Evolutionary conservation across 2,888 invertebrate genomes (phyloP), one percentile per base, ranked within the genome.

Genomic region (Plutella xylostella): DNA sequence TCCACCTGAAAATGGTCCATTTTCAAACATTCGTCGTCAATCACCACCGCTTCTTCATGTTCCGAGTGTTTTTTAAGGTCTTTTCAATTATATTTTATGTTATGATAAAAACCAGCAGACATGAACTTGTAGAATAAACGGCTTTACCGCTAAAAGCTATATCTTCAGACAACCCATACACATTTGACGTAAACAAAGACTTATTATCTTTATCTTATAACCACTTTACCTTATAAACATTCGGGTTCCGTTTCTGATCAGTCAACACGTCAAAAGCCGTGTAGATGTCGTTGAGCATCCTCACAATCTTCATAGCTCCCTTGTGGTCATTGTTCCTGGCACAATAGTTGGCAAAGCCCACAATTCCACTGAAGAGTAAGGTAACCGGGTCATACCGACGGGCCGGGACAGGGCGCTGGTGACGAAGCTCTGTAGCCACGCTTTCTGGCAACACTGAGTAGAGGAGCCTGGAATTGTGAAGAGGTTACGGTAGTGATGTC

Each of bases 271-370:
- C 97, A 63, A 97, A 97, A 3, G 95, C 92, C 0, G 96, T 97
- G 71, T 97, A 97, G 52, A 97, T 86, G 65, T 93, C 91, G 72
- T 97, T 97, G 41, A 97, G 88, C 89, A 97, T 92, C 72, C 92
- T 89, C 7, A 97, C 97, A 52, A 97, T 97, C 84, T 96, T 96
- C 94, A 97, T 97, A 37, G 96, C 97, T 0, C 96, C 96, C 55
- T 90, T 90, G 5, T 95, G 92, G 71, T 97, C 97, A 0, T 96
- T 93, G 70, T 97, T 90, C 35, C 90, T 88, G 2, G 96, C 93
- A 65, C 97, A 97, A 68, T 96, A 96, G 60, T 93, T 91, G 19
- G 92, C 89, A 64, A 97, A 97, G 33, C 96, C 96, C 11, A 96
- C 96, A 20, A 83, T 79, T 0, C 97, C 97, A 38, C 96, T 96